These are phyloP conservation scores for Uloborus plumipes DNA, from an alignment of 2,888 invertebrate genomes.

Conservation along the genomic window DNA sequence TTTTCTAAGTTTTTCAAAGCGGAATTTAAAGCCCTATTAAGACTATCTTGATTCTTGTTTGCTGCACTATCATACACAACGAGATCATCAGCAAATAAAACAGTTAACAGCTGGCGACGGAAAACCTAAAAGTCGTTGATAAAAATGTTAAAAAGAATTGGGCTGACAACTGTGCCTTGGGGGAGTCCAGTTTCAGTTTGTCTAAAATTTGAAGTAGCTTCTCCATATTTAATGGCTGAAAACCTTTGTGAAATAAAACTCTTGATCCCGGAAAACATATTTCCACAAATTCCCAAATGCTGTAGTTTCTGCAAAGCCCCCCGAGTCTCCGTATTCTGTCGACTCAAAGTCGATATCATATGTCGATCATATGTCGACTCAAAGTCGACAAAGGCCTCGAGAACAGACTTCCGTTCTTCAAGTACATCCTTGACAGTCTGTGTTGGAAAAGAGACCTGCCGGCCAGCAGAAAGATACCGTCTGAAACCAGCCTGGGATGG, in stretches of 20 bases:
- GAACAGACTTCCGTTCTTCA: too few species aligned
- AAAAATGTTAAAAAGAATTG: slow-evolving; percentile 7
- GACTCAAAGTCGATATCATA: not conserved
- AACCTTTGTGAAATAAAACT: not conserved
- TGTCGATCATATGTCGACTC: not conserved
- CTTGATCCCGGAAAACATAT: not conserved
- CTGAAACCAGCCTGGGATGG: too few species aligned
- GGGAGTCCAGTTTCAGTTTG: slow-evolving; percentile 4
- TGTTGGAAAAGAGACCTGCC: too few species aligned
- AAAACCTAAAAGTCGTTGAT: not conserved
- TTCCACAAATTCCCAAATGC: not conserved
- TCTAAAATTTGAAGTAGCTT: not conserved
- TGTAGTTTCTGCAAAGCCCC: not conserved
- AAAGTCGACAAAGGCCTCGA: not conserved
- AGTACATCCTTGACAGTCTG: too few species aligned
- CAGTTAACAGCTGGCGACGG: not conserved
- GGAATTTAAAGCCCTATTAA: not conserved
- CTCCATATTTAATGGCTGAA: not conserved
- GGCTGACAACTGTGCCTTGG: not conserved
- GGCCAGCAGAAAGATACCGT: too few species aligned
- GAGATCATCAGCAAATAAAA: not conserved
- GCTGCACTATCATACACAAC: not conserved
- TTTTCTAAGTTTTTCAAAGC: not conserved
- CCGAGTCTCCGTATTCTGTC: too few species aligned
- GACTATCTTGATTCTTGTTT: not conserved